Evolutionary conservation across 1,140 invertebrate species (phyloP), one percentile per base, ranked within the genome.

Genomic region (Tyrophagus putrescentiae): DNA sequence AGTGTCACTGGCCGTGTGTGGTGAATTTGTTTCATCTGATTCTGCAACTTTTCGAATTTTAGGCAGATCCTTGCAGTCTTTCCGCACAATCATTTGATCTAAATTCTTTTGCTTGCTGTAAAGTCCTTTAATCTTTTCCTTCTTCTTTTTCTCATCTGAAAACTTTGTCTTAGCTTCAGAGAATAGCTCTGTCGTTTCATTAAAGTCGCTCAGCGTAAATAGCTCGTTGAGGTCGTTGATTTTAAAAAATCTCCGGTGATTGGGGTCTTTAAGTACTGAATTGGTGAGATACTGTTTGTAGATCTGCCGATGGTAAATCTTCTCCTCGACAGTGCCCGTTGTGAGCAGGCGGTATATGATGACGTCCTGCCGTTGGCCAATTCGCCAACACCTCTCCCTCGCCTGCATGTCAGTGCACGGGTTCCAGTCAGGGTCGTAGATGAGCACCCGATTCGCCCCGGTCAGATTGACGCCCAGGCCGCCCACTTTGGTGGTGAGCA

Each of bases 401-500:
- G 87, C 87, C 73, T 89, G 86, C 53, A 81, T 80, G 72, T 89
- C 86, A 0, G 78, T 80, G 57, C 75, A 77, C 1, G 80, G 80
- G 68, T 97, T 97, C 92, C 92, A 97, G 74, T 97, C 93, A 9
- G 94, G 93, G 78, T 98, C 94, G 76, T 85, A 98, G 67, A 98
- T 93, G 29, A 98, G 79, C 1, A 97, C 87, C 66, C 91, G 78
- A 74, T 96, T 80, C 27, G 93, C 93, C 6, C 90, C 91, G 6
- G 85, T 94, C 66, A 98, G 77, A 75, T 98, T 98, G 0, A 98
- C 80, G 28, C 94, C 94, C 21, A 98, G 74, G 0, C 94, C 93
- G 57, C 94, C 93, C 60, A 97, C 93, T 69, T 84, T 78, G 4
- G 93, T 98, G 13, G 93, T 97, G 60, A 96, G 74, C 33, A 98